Percentiles rank a stretch among this genome's conserved stretches.
These are phyloP conservation scores for Callopanchax toddi DNA, from an alignment of 2,113 vertebrate species.

Conservation along the genomic window DNA sequence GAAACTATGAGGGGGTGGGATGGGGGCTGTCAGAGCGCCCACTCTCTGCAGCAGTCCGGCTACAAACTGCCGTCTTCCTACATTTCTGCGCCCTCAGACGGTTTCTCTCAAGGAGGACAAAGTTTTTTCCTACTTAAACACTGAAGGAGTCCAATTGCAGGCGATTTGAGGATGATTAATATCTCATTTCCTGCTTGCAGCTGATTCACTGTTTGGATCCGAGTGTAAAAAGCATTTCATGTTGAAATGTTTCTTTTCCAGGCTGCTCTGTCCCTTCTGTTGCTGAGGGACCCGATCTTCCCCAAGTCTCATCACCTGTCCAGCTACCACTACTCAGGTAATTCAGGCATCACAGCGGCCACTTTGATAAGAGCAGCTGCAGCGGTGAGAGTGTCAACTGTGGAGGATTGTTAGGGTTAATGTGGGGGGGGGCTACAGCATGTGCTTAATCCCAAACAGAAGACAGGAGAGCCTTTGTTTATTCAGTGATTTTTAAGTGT, in stretches of 20 bases:
- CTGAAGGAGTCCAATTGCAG: background rate
- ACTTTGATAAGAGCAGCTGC: slow-evolving; percentile 51
- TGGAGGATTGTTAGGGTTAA: slow-evolving; percentile 64
- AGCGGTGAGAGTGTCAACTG: slow-evolving; percentile 35
- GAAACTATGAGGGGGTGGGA: slow-evolving; percentile 55
- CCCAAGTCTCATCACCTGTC: slow-evolving; percentile 83
- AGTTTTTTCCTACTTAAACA: slow-evolving; percentile 16
- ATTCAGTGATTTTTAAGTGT: slow-evolving; percentile 39
- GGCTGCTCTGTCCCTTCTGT: slow-evolving; percentile 88
- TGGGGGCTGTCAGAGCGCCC: slow-evolving; percentile 47
- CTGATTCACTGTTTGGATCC: slow-evolving; percentile 3
- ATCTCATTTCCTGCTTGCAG: slow-evolving; percentile 9
- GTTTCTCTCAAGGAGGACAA: no score
- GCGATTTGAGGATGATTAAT: slow-evolving; percentile 9
- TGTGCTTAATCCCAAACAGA: slow-evolving; percentile 73
- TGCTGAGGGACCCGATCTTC: slow-evolving; percentile 85
- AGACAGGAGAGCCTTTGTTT: slow-evolving; percentile 77
- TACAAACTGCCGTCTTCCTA: slow-evolving; percentile 36
- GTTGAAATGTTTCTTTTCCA: slow-evolving; percentile 56
- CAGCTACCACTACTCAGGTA: slow-evolving; percentile 97
- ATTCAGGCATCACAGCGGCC: background rate
- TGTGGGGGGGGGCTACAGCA: slow-evolving; percentile 43
- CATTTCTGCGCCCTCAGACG: slow-evolving; percentile 18
- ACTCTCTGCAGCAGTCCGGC: slow-evolving; percentile 50
- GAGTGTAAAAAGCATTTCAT: no score